phyloP scores from a whole-genome alignment of 1,140 invertebrate genomes.

The Drosophila obscura region DNA sequence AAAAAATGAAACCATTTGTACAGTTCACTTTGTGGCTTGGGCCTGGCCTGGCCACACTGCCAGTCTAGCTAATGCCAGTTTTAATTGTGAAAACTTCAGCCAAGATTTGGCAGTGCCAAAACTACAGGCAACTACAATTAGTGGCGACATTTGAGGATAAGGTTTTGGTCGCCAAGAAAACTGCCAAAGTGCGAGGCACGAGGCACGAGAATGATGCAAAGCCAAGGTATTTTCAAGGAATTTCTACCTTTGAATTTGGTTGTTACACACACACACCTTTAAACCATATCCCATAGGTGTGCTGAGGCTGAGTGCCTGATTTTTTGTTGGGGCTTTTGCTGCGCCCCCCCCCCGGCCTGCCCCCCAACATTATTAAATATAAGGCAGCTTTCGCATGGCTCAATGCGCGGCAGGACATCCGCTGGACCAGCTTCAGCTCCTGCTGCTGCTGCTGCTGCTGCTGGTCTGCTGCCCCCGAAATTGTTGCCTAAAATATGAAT shows the following conservation, averaged over 20 bases:
- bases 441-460: background rate
- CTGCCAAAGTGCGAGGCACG: no score
- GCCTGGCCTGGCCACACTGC: conserved; percentile 12
- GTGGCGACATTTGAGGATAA: background rate
- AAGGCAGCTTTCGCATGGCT: conserved; percentile 64
- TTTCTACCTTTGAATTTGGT: no score
- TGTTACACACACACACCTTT: no score
- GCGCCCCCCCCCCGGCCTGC: no score
- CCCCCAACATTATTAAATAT: conserved; percentile 83
- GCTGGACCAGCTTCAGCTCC: conserved; percentile 18
- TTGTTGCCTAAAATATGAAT: conserved; percentile 69
- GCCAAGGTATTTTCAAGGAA: no score
- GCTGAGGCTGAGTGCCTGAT: no score
- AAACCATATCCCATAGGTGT: no score
- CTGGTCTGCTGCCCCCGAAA: background rate
- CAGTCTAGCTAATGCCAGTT: conserved; percentile 47
- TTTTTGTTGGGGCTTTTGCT: no score
- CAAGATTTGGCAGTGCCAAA: conserved; percentile 11
- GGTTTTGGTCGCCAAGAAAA: background rate
- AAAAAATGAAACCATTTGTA: conserved; percentile 69
- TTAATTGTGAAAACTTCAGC: conserved; percentile 52
- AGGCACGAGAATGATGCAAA: no score
- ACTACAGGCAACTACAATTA: conserved; percentile 1
- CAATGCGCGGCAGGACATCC: conserved; percentile 76
- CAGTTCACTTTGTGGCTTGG: conserved; percentile 19